Evolutionary conservation across 2,888 invertebrate genomes (phyloP), one percentile per base, ranked within the genome.

Genomic region (Allolobophora icterica): DNA sequence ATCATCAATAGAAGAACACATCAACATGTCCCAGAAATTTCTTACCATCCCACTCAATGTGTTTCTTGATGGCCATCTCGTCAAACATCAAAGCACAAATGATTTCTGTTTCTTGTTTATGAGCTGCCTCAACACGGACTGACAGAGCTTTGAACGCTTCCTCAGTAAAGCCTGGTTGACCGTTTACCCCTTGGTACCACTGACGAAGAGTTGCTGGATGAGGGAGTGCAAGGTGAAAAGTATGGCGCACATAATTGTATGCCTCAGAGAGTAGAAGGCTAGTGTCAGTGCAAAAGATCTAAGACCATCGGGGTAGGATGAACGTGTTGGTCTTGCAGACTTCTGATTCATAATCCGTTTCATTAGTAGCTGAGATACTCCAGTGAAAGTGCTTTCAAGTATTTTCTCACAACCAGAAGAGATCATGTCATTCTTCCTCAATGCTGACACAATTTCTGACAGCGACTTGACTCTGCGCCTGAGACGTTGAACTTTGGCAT

Each of bases 81-180:
- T 84, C 84, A 84, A 84, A 84, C 84, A 84, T 84, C 33, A 84
- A 35, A 34, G 33, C 13, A 84, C 84, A 33, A 84, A 84, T 84
- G 33, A 84, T 35, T 35, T 33, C 15, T 84, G 3, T 84, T 34
- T 15, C 34, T 84, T 34, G 34, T 33, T 35, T 33, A 34, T 33
- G 33, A 84, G 84, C 21, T 84, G 33, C 33, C 84, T 84, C 34
- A 33, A 83, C 83, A 19, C 83, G 83, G 17, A 33, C 83, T 13
- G n/a, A 33, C n/a, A 83, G 33, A 33, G 83, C 24, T 33, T 30
- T 83, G 21, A 83, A 83, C 33, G 83, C 83, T 33, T 83, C 83
- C 13, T 30, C 83, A 17, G 83, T 83, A 83, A 83, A 83, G 33
- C 83, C 83, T 15, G 30, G 83, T 83, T 33, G n/a, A 35, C 84